Conservation (phyloP, 2,888 invertebrate species). For the Pseudeuparius sepicola region DNA sequence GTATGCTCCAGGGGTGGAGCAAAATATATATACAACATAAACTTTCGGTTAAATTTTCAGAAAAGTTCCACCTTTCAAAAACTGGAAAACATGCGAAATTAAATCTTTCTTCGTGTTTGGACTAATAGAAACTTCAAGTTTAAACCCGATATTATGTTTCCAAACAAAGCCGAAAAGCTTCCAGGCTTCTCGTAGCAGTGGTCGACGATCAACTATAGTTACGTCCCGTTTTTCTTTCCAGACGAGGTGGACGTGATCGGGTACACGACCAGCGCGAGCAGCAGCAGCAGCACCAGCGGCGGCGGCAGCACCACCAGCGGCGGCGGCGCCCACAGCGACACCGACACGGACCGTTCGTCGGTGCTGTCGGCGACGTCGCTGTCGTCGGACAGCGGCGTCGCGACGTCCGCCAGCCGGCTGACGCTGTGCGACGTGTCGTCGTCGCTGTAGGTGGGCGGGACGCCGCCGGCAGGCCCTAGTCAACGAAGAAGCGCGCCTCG, state of each 20-base stretch:
- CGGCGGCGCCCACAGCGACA: constrained; percentile 68
- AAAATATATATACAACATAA: too few relatives aligned
- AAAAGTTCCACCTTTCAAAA: too few relatives aligned
- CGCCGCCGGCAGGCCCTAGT: constrained; percentile 9
- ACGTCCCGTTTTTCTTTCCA: constrained; percentile 38
- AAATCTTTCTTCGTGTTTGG: too few relatives aligned
- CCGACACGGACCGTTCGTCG: constrained; percentile 77
- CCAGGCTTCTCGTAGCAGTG: too few relatives aligned
- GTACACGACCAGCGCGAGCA: constrained; percentile 64
- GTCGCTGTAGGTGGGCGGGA: constrained; percentile 38
- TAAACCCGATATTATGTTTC: too few relatives aligned
- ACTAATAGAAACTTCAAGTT: too few relatives aligned
- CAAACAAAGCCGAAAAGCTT: too few relatives aligned
- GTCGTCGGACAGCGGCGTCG: constrained; percentile 64
- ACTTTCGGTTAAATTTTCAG: too few relatives aligned
- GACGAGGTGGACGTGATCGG: constrained; percentile 82
- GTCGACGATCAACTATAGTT: too few relatives aligned
- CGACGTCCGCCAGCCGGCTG: constrained; percentile 56
- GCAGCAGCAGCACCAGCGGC: constrained; percentile 74
- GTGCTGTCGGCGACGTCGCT: constrained; percentile 66
- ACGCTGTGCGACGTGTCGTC: constrained; percentile 53
- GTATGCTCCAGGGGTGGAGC: too few relatives aligned
- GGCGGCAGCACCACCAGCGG: constrained; percentile 84
- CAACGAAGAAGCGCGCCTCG: too few relatives aligned
- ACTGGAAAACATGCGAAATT: too few relatives aligned